phyloP scores from a whole-genome alignment of 2,888 invertebrate genomes.

The Zhengitettix transpicula region DNA sequence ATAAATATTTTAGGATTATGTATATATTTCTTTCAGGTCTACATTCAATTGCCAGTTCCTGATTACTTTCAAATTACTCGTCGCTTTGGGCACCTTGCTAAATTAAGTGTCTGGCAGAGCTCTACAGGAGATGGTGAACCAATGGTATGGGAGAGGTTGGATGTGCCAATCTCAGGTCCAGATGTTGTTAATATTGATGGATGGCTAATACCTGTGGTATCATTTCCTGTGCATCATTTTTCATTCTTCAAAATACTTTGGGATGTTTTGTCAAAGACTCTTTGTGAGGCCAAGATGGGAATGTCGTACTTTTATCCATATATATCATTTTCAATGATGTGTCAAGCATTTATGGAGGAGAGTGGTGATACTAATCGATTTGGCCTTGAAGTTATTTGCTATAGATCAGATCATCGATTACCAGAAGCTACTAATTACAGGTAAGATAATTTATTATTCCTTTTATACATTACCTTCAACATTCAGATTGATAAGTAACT shows the following conservation, averaged over 20 bases:
- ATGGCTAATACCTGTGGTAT: constrained; percentile 9
- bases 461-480: no score
- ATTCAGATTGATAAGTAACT: not conserved
- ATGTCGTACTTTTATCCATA: constrained; percentile 18
- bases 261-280: constrained; percentile 16
- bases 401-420: constrained; percentile 15
- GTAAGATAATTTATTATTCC: not conserved
- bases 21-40: constrained; percentile 2
- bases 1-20: not conserved
- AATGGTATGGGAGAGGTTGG: constrained; percentile 14
- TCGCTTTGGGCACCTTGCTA: constrained; percentile 8
- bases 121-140: constrained; percentile 15
- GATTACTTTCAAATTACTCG: constrained; percentile 14
- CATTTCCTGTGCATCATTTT: constrained; percentile 18
- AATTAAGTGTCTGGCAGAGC: constrained; percentile 16
- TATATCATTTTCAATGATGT: constrained; percentile 19
- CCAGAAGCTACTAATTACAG: constrained; percentile 13
- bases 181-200: constrained; percentile 1
- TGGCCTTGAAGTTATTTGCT: constrained; percentile 19
- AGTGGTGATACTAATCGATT: constrained; percentile 14
- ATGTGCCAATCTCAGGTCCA: constrained; percentile 9
- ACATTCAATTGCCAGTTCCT: constrained; percentile 17
- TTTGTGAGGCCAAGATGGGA: constrained; percentile 17
- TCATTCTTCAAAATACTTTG: constrained; percentile 19
- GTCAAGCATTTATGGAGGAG: constrained; percentile 19